Base-by-base conservation (phyloP, 2,888 invertebrate genomes). In the Ctenicera cuprea region DNA sequence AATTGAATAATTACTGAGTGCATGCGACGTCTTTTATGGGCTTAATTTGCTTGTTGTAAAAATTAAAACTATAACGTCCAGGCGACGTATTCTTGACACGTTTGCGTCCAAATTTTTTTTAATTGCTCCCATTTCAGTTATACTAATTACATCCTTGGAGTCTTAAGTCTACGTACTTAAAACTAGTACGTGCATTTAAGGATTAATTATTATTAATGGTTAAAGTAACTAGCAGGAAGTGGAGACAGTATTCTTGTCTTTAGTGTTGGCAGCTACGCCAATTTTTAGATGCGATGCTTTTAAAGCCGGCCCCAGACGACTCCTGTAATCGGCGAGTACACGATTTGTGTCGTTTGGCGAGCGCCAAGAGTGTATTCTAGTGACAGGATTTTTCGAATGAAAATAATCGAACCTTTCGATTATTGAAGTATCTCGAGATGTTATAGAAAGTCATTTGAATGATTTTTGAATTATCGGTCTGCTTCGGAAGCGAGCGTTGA, bases 1-100 rank as follows among this genome's bases (percentile, higher is more conserved):
- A 75, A 75, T 75, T 75, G 72, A 75, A 73, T 73, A 75, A 75
- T 75, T 75, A 70, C 57, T n/a, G n/a, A 57, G 48, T 66, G 70
- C 70, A 70, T 70, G 71, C 67, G 48, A 65, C 45, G 30, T 41
- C 69, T 69, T 59, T 67, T 69, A 57, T 57, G 33, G 26, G 16
- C 41, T 48, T 52, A 69, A 61, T 69, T 69, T 61, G 52, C 59
- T 37, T 45, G 14, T 57, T 16, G 20, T 65, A 71, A 64, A 71
- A 71, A 63, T 54, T 50, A 30, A 64, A 48, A 45, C 45, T 61
- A 20, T 26, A 52, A 26, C 26, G 22, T 52, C 2, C 48, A 18
- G 48, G 41, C 38, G 57, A 38, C 22, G 33, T 9, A 16, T 16
- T 59, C 20, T 48, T 16, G 18, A 18, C 48, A 11, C 48, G 20